Base-by-base conservation (phyloP, 2,113 vertebrate species). In the Oreotragus oreotragus region DNA sequence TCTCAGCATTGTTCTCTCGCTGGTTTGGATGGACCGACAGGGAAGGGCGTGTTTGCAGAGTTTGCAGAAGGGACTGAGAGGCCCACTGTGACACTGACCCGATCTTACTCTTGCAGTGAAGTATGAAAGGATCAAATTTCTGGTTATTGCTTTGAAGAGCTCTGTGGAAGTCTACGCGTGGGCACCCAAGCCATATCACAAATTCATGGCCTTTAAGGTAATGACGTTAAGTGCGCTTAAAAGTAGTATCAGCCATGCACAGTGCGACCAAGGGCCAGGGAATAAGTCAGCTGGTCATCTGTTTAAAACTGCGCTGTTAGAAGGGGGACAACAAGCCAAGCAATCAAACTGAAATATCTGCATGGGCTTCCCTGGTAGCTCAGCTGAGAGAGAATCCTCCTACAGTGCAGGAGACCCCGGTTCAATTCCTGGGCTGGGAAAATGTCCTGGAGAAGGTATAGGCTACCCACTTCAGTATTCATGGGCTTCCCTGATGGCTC, bases 201-300 rank as follows among this genome's bases (percentile, higher is more conserved):
- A 99, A 98, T 99, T 99, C 98, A 99, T 99, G 99, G 99, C 99
- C 98, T 99, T 99, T 98, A 99, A 99, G 99, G 99, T 99, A 99
- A 99, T 92, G 91, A 17, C 84, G 36, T 83, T 43, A 83, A 43
- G 11, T 88, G 8, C 4, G 7, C 21, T 76, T 51, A 45, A 49
- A 94, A 88, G 49, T 43, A 47, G 19, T 10, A 28, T 62, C 21
- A 47, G 11, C 33, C 13, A 0, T n/a, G 25, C 11, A 80, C 13
- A 2, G 16, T 39, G 6, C 33, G 39, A 55, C 45, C 87, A 17
- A 57, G 15, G 45, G 7, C n/a, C 73, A n/a, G 64, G 36, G 58
- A 51, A 14, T 88, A 43, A 7, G 8, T 30, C 23, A 30, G 1
- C 12, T 36, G 58, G 4, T 55, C 13, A 9, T 70, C 39, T 6